A percentile compares a stretch with the other conserved stretches of the same genome.
Evolutionary conservation across 1,140 invertebrate genomes (phyloP).

Genomic region (Aradophagus sp.): DNA sequence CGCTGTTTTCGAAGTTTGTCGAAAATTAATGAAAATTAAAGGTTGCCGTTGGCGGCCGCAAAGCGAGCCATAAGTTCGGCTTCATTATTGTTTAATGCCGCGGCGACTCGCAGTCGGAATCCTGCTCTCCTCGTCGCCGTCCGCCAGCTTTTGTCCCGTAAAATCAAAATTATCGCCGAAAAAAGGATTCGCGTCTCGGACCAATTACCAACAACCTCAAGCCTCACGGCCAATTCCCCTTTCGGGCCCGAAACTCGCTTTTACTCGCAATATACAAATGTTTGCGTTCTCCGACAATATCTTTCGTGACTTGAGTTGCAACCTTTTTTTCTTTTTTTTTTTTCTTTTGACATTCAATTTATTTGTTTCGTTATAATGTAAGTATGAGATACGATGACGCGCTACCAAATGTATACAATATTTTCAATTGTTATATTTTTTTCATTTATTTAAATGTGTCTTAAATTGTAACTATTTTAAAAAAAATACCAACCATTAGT

Average conservation of each 20-base stretch:
- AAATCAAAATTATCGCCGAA: slow-evolving; percentile 22
- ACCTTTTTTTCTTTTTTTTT: too few species aligned
- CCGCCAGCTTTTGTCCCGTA: slow-evolving; percentile 5
- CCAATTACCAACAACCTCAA: slow-evolving; percentile 21
- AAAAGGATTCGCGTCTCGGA: slow-evolving; percentile 14
- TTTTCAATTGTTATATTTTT: too few species aligned
- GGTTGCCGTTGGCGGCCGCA: slow-evolving; percentile 10
- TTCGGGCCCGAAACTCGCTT: background rate
- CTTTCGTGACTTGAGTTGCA: too few species aligned
- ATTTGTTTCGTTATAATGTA: too few species aligned
- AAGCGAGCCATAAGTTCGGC: slow-evolving; percentile 23
- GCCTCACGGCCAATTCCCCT: slow-evolving; percentile 4
- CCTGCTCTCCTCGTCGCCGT: slow-evolving; percentile 3
- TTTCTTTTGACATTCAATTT: too few species aligned
- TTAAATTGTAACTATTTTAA: too few species aligned
- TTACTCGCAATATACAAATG: slow-evolving; percentile 2
- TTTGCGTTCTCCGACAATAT: background rate
- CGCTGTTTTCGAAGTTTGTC: slow-evolving; percentile 10
- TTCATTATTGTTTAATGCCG: slow-evolving; percentile 36
- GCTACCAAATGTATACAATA: too few species aligned
- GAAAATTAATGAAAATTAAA: slow-evolving; percentile 35
- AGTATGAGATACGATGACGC: too few species aligned
- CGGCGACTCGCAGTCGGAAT: slow-evolving; percentile 16
- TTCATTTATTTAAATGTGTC: too few species aligned
- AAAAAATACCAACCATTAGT: too few species aligned